Base-by-base conservation (phyloP, 2,888 invertebrate species). In the Cataglyphis altisquamis region DNA sequence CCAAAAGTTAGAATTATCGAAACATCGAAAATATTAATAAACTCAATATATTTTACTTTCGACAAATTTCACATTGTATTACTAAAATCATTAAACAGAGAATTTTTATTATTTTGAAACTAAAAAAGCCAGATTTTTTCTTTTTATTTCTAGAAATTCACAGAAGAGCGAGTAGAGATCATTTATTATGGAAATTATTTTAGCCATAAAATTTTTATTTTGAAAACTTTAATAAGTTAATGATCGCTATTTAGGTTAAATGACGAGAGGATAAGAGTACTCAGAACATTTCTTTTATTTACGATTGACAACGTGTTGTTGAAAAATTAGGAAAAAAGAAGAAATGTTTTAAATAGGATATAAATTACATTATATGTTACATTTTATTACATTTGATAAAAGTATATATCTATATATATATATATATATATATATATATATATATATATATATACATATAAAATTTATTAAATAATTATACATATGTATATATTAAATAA, bases 291-390 rank as follows among this genome's bases (percentile, higher is more conserved):
- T 60, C 62, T 83, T 82, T 57, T 70, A 60, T 86, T 84, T 88
- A 84, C 72, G 84, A 84, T 66, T 82, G 74, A 70, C 74, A 84
- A 81, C 62, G 66, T 77, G 72, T 81, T 84, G 70, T 32, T 60
- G 21, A 9, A 41, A 41, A 41, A 41, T 41, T 41, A 41, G 41
- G 3, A 41, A 15, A 41, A 41, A 12, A 15, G 45, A 32, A 68
- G 12, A 45, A 68, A 60, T 21, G 10, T 25, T 1, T 9, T 45
- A 64, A 12, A 21, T 72, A 70, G 39, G 70, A 18, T 63, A 87
- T 89, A 89, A 89, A 88, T 89, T 88, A 89, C 80, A 84, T 78
- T 18, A 84, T 89, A 89, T 88, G 83, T 86, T 89, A 89, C 88
- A 89, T 66, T 82, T 84, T 89, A 66, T 87, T 89, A 89, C 85